Evolutionary conservation across 2,888 invertebrate species (phyloP), one percentile per base, ranked within the genome.

Genomic region (Hydroisotoma schaefferi): DNA sequence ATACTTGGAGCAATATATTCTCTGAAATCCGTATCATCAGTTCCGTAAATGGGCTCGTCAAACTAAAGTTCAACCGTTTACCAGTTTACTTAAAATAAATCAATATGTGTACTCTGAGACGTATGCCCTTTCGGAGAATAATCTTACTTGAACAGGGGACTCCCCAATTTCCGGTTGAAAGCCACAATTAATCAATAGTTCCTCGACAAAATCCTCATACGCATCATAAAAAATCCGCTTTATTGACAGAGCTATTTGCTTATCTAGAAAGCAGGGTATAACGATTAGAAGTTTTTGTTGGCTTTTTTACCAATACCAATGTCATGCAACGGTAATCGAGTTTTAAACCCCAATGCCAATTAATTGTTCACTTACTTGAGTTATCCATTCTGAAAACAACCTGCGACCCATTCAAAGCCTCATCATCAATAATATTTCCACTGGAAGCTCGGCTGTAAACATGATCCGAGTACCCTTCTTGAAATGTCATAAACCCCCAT

Each of bases 1-100:
- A 67, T 61, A 10, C 94, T 94, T 43, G 94, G 94, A n/a, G 94
- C 94, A 59, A 94, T 94, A 78, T 94, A 95, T 77, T 94, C 92
- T 0, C 93, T 93, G 76, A 94, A 94, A n/a, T 89, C 91, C 3
- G 94, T 93, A 76, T 90, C 87, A 77, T 84, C 87, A 59, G 86
- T 86, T 53, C 91, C 92, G 76, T 91, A 92, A 75, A 92, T 89
- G 38, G 92, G 92, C 64, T 88, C 33, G 8, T 10, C 8, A 10
- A 15, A 8, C 33, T 33, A n/a, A n/a, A n/a, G 33, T 33, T 33
- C 8, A 33, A 10, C 15, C 15, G n/a, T n/a, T n/a, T n/a, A n/a
- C n/a, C n/a, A n/a, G n/a, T n/a, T 33, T 15, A 33, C 33, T 15
- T 33, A 33, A 33, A 10, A 8, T 33, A 33, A 33, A 33, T 33